These are phyloP conservation scores for Brachionus koreanus DNA, from an alignment of 1,140 invertebrate genomes.

Conservation along the genomic window DNA sequence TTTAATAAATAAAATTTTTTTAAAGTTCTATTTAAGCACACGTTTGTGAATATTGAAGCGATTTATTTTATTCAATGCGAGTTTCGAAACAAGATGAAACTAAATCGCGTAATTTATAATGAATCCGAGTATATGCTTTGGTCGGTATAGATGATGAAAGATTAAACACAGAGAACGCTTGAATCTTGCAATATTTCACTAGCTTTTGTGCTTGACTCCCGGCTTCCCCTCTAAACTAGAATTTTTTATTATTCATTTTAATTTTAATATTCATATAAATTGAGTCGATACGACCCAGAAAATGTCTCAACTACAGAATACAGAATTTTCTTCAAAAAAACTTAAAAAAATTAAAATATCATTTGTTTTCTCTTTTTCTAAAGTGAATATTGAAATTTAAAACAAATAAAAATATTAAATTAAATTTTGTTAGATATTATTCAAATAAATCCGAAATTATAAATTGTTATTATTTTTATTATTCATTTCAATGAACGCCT, in stretches of 20 bases:
- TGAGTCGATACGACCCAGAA: background rate
- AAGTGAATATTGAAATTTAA: background rate
- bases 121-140: background rate
- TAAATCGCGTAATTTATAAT: background rate
- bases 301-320: background rate
- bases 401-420: background rate
- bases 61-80: background rate
- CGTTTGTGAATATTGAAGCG: background rate
- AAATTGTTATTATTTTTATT: no score
- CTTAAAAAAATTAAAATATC: background rate
- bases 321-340: background rate
- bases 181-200: conserved; percentile 20
- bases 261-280: background rate
- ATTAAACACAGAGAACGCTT: background rate
- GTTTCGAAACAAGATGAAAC: background rate
- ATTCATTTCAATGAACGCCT: no score
- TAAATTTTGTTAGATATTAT: no score
- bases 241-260: background rate
- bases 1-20: background rate
- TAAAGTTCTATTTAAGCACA: background rate
- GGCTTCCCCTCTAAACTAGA: background rate
- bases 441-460: no score
- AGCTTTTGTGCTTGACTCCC: background rate
- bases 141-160: background rate
- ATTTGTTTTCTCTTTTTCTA: background rate